These are phyloP conservation scores for Planiliza haematocheilus DNA, from an alignment of 2,113 vertebrate genomes.

Conservation along the genomic window DNA sequence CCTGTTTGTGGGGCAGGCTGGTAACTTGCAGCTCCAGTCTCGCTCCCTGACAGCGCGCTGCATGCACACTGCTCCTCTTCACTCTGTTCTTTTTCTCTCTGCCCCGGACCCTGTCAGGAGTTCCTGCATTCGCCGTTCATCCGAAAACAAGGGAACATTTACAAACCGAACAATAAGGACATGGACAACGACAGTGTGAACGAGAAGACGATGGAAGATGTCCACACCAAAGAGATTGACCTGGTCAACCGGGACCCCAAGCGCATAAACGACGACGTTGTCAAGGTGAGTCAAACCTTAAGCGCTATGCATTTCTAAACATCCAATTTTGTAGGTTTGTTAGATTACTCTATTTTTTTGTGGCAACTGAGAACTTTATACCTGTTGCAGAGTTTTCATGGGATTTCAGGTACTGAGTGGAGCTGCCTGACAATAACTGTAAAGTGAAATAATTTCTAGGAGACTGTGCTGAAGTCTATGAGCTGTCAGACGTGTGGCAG, in stretches of 20 bases:
- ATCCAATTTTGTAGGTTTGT: background rate
- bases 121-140: slow-evolving; percentile 91
- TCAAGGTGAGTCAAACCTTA: slow-evolving; percentile 88
- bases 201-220: slow-evolving; percentile 90
- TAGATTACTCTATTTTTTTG: background rate
- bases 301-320: background rate
- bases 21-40: slow-evolving; percentile 68
- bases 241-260: slow-evolving; percentile 97
- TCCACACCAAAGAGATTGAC: slow-evolving; percentile 98
- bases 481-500: slow-evolving; percentile 25
- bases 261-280: slow-evolving; percentile 94
- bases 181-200: slow-evolving; percentile 93
- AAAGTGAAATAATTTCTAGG: background rate
- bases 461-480: background rate
- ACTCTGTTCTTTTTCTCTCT: slow-evolving; percentile 54
- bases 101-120: slow-evolving; percentile 83
- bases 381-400: slow-evolving; percentile 6
- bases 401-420: background rate
- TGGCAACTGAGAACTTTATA: slow-evolving; percentile 5
- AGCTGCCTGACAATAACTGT: background rate
- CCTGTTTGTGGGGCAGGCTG: slow-evolving; percentile 75
- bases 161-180: slow-evolving; percentile 97
- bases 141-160: slow-evolving; percentile 98
- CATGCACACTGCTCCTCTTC: slow-evolving; percentile 53
- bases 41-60: slow-evolving; percentile 43